Evolutionary conservation across 2,797 vertebrate species (phyloP), one percentile per base, ranked within the genome.

Genomic region (Pangasius sanitwongsei): DNA sequence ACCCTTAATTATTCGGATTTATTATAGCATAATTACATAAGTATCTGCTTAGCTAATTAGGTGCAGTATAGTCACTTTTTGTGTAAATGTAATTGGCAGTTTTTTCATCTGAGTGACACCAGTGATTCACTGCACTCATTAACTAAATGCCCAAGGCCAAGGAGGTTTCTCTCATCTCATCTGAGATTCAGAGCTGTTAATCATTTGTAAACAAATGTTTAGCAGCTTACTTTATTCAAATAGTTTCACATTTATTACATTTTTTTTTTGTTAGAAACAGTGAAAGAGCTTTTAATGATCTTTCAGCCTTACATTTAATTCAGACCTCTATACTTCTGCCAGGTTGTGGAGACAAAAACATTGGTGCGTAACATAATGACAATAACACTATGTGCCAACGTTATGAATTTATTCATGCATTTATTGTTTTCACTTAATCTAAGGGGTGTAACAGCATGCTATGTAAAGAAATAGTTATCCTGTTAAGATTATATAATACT

Each of bases 131-230:
- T 50, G 59, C 6, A 18, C 59, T n/a, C 59, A n/a, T 67, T 48
- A 65, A 50, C 59, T 83, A 83, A 83, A 83, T n/a, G 6, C 81
- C 34, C 59, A 63, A 63, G 23, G 81, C 57, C 25, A 48, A 44
- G 12, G 44, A 83, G 9, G 57, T 16, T 63, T 63, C 4, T 63
- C 57, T 83, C 7, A 61, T 41, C 55, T 61, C 55, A 63, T 44
- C 81, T 41, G 15, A 59, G 20, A 59, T 59, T 59, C 31, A 61
- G 80, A 13, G 55, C 20, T 82, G 20, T 61, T 82, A 82, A 82
- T 82, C 9, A 41, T 41, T 23, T 37, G 41, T 25, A 7, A 41
- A 41, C 34, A 82, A 44, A 81, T 59, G 78, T 15, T 11, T 41
- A 59, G 28, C 13, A 83, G 59, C 37, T 65, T 83, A 83, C 18